These are phyloP conservation scores for Eretmochelys imbricata DNA, from an alignment of 2,113 vertebrate species.

Conservation along the genomic window DNA sequence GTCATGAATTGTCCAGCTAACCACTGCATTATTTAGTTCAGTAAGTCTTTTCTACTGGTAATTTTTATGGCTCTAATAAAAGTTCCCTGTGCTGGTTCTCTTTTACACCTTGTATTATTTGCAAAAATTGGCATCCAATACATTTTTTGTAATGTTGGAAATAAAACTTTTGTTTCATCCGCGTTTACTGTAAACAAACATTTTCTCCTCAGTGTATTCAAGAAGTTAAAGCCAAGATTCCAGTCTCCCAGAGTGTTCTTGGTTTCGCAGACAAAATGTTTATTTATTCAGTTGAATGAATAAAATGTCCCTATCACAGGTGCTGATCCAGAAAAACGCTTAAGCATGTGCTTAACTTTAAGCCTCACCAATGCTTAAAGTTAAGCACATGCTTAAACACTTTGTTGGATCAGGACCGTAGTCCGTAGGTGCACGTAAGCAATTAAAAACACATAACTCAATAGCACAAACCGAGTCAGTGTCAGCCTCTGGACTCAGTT, in stretches of 20 bases:
- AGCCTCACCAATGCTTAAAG: background rate
- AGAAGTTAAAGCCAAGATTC: background rate
- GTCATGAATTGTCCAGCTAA: background rate
- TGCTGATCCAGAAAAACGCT: background rate
- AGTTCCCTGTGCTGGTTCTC: background rate
- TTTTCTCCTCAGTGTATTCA: background rate
- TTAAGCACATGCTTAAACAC: background rate
- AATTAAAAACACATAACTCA: background rate
- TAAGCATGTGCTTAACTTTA: background rate
- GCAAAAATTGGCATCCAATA: background rate
- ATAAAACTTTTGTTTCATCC: background rate
- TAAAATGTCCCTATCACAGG: background rate
- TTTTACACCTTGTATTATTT: background rate
- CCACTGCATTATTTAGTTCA: background rate
- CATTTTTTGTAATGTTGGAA: background rate
- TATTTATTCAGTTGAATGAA: background rate
- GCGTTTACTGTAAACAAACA: background rate
- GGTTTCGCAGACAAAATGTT: background rate
- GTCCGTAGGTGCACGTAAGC: background rate
- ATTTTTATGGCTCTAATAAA: background rate
- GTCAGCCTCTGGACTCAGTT: background rate
- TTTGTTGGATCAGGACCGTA: background rate
- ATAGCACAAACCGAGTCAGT: background rate
- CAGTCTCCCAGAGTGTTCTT: background rate
- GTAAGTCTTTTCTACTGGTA: background rate